A percentile compares a stretch with the other conserved stretches of the same genome.
Evolutionary conservation across 2,888 invertebrate genomes (phyloP).

Genomic region (Euspilapteryx auroguttella): DNA sequence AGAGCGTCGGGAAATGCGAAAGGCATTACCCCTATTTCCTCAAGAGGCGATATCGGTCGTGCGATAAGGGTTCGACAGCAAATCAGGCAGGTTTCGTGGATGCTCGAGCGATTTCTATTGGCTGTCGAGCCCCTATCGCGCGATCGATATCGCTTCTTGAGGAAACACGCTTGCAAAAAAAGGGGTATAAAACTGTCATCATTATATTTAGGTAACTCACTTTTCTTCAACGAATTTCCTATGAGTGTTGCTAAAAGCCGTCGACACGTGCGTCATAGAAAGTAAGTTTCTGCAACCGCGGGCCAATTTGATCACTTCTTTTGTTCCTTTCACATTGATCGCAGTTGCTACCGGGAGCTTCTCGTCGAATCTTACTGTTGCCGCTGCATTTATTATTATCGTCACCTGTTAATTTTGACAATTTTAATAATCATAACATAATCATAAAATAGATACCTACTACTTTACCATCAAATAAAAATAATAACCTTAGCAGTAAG

Average conservation of each 20-base stretch:
- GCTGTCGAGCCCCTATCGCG: no score
- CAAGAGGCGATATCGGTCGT: no score
- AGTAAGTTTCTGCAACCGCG: conserved; percentile 72
- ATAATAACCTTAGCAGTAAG: conserved; percentile 30
- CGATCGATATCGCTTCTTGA: no score
- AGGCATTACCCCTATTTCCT: no score
- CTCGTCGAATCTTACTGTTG: conserved; percentile 74
- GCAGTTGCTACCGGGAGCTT: conserved; percentile 72
- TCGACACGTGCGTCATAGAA: conserved; percentile 51
- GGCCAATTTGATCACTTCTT: conserved; percentile 71
- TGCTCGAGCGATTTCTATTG: no score
- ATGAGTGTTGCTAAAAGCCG: conserved; percentile 69
- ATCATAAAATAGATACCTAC: no score
- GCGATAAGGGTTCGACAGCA: no score
- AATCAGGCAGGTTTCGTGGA: no score
- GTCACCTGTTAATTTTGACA: conserved; percentile 22
- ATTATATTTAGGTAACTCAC: conserved; percentile 20
- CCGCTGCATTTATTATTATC: conserved; percentile 43
- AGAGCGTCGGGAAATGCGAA: no score
- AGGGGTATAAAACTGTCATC: no score
- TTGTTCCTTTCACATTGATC: conserved; percentile 80
- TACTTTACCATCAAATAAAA: not conserved
- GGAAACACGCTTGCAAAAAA: no score
- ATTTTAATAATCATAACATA: conserved; percentile 1
- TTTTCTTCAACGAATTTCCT: conserved; percentile 73